Base-by-base conservation (phyloP, 92 coral and sea anemone species). In the Micromussa lordhowensis region DNA sequence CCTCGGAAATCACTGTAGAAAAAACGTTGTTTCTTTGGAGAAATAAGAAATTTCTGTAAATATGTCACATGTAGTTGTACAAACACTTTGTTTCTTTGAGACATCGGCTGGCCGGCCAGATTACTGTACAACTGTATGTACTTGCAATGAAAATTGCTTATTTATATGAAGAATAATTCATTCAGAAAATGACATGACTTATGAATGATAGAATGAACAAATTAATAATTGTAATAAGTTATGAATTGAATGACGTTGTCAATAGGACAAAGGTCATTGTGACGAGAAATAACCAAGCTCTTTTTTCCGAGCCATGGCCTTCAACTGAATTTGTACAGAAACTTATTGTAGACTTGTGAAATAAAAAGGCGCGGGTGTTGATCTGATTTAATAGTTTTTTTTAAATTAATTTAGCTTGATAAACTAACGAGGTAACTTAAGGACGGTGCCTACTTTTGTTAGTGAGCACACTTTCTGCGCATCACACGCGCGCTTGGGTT, bases 211-310 rank as follows among this genome's bases (percentile, higher is more conserved):
- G 18, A 53, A 80, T 30, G 36, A 64, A 82, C 51, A 68, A 44
- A 51, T 84, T 1, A 73, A 35, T 74, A 55, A 31, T 34, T 75
- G 81, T 68, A 48, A 22, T 54, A 57, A 35, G 58, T 31, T 54
- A 36, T 36, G 35, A 84, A 73, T 40, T 24, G 35, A 82, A 69
- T 29, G 34, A 69, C 49, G 21, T 70, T 83, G 86, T 83, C 53
- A 74, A 55, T 84, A 74, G 48, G 26, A 63, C 58, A 35, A 26
- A 44, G 74, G 49, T 68, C 12, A 4, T 11, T 12, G 40, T n/a
- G 61, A 28, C 35, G 73, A 18, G 16, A 29, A 81, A 36, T 44
- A 44, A 44, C 10, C 13, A 30, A 64, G 19, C 44, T 79, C 40
- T 53, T 55, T 30, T 79, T 55, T 5, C 53, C 28, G 78, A 36